Conservation (phyloP, 2,113 vertebrate genomes). For the Bettongia penicillata region DNA sequence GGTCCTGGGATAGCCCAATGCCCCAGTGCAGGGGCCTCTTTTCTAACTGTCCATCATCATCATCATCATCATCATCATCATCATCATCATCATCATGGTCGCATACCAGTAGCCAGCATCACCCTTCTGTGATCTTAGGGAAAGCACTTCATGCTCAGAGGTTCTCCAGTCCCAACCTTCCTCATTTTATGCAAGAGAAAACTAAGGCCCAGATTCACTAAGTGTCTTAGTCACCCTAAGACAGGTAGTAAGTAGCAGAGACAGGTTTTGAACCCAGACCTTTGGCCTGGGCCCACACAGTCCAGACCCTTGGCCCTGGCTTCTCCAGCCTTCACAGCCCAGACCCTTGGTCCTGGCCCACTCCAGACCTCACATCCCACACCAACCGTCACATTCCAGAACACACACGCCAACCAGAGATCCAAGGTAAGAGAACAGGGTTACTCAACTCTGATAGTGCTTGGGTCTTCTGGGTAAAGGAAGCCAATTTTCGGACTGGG, state of each 20-base stretch:
- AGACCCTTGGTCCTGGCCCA: neutral
- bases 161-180: neutral
- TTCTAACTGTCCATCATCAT: no score
- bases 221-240: neutral
- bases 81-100: no score
- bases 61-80: no score
- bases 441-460: no score
- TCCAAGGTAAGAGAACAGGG: no score
- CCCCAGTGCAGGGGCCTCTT: no score
- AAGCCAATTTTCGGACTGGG: no score
- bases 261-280: neutral
- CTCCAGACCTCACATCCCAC: no score
- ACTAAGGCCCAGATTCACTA: neutral
- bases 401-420: no score
- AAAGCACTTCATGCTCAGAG: neutral
- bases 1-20: no score
- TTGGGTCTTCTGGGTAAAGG: no score
- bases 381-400: neutral
- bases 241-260: neutral
- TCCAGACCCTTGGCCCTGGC: no score
- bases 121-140: neutral
- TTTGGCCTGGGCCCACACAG: neutral
- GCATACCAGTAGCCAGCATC: neutral
- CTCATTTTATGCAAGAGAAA: neutral
- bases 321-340: neutral